phyloP scores from a whole-genome alignment of 2,797 vertebrate genomes.

The Phrynocephalus guinanensis region DNA sequence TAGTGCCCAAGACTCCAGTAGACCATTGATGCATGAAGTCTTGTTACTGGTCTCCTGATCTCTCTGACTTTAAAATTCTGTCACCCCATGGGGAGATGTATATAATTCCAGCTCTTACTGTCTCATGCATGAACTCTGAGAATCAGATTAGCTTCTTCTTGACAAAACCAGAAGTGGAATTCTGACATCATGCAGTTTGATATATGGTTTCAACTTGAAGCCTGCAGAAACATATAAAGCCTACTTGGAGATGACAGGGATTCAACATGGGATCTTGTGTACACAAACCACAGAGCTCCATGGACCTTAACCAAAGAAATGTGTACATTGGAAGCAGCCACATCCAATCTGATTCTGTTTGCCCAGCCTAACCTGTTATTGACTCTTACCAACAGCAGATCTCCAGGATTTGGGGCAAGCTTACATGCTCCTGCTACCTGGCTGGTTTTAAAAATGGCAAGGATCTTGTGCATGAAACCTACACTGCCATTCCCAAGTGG shows the following conservation, averaged over 20 bases:
- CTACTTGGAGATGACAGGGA: background rate
- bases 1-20: background rate
- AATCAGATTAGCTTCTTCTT: background rate
- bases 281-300: background rate
- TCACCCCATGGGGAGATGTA: background rate
- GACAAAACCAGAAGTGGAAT: background rate
- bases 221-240: background rate
- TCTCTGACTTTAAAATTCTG: background rate
- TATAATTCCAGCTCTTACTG: background rate
- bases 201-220: too few relatives aligned
- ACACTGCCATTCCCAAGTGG: background rate
- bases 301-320: background rate
- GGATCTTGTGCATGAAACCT: background rate
- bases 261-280: background rate
- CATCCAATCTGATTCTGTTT: background rate
- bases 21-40: background rate
- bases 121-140: too few relatives aligned
- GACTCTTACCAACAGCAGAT: background rate
- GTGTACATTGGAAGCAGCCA: background rate
- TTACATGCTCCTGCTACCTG: background rate
- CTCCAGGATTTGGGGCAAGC: background rate
- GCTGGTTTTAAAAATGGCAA: background rate
- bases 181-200: background rate
- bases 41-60: background rate
- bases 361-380: background rate